phyloP scores from a whole-genome alignment of 2,113 vertebrate genomes.

The Casuarius casuarius region DNA sequence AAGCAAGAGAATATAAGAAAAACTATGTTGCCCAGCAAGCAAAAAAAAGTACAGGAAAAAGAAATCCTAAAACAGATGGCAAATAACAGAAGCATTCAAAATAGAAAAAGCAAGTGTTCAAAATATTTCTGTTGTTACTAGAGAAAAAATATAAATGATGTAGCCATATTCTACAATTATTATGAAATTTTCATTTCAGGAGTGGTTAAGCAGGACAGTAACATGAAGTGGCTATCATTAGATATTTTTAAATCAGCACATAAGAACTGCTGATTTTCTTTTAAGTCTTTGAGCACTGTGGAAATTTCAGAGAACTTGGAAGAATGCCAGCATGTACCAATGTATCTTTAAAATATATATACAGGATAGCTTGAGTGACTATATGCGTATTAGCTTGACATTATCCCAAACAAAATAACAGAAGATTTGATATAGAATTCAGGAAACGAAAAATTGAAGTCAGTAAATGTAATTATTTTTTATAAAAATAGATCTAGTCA shows the following conservation, averaged over 20 bases:
- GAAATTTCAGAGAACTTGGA: neutral
- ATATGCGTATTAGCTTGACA: neutral
- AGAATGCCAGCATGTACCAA: neutral
- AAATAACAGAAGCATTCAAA: neutral
- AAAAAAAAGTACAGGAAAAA: neutral
- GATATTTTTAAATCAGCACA: neutral
- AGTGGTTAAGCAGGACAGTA: neutral
- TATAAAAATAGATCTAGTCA: neutral
- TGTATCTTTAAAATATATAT: neutral
- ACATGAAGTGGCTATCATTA: neutral
- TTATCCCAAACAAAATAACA: neutral
- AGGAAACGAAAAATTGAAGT: neutral
- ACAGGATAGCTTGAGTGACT: neutral
- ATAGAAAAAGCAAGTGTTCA: neutral
- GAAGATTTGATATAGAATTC: rapidly evolving
- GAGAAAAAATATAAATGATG: neutral
- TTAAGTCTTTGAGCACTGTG: neutral
- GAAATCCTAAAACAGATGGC: neutral
- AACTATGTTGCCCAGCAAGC: neutral
- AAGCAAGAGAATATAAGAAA: neutral
- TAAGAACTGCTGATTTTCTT: neutral
- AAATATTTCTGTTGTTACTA: neutral
- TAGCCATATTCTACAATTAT: neutral
- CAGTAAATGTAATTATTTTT: neutral
- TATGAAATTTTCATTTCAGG: neutral